These are phyloP conservation scores for Tapirus indicus DNA, from an alignment of 2,797 vertebrate genomes.

Conservation along the genomic window DNA sequence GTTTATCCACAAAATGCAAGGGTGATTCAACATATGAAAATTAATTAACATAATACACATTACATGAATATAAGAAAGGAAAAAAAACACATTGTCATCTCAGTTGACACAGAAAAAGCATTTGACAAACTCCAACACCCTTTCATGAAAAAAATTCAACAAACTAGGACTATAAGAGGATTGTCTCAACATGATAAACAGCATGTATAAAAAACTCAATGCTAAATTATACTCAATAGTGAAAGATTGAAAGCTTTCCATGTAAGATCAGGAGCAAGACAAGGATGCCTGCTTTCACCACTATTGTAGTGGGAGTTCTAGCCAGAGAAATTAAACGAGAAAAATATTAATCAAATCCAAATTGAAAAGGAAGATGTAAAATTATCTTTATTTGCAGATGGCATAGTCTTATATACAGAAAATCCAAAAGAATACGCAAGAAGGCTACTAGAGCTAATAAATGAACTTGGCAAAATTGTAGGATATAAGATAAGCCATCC, in stretches of 20 bases:
- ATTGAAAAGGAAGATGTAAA: not conserved
- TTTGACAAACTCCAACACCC: not conserved
- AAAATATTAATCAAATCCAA: not conserved
- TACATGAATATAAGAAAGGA: not conserved
- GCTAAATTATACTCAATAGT: not conserved
- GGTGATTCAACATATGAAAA: not conserved
- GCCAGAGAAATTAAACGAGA: not conserved
- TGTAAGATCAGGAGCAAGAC: not conserved
- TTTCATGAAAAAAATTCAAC: not conserved
- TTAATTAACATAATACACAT: not conserved
- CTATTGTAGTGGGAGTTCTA: not conserved
- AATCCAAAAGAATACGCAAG: not conserved
- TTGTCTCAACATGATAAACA: not conserved
- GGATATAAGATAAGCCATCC: not conserved
- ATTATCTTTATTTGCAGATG: constrained; percentile 4
- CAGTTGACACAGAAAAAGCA: not conserved
- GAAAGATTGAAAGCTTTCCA: not conserved
- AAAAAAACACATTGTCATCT: not conserved
- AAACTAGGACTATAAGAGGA: not conserved
- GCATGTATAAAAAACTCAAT: not conserved
- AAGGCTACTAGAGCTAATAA: not conserved
- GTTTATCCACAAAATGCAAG: not conserved
- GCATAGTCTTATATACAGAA: not conserved
- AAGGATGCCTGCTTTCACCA: not conserved
- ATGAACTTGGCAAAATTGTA: not conserved